Evolutionary conservation across 2,113 vertebrate genomes (phyloP).

Genomic region (Pavo muticus): DNA sequence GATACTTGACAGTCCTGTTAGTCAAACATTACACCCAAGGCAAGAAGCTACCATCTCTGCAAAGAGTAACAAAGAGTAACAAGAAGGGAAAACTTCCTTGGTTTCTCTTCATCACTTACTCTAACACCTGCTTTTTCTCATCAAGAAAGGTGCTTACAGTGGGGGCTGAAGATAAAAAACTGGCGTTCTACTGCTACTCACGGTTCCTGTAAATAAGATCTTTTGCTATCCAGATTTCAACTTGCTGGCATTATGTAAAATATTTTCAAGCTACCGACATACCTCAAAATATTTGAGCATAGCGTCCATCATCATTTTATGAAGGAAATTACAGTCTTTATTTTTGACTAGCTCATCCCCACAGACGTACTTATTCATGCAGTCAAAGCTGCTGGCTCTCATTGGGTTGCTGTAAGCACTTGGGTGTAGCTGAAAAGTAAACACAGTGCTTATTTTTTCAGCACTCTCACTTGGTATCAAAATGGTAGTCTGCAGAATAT

Average conservation of each 20-base stretch:
- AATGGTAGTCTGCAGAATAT: not conserved
- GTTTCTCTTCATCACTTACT: not conserved
- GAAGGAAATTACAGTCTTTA: conserved; percentile 80
- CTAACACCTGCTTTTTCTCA: not conserved
- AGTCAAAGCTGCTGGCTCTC: conserved; percentile 81
- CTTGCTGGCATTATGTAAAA: not conserved
- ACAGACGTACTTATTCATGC: conserved; percentile 83
- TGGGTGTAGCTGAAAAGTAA: conserved; percentile 76
- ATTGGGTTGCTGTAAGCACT: conserved; percentile 72
- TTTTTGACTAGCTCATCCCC: conserved; percentile 82
- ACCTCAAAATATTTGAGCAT: conserved; percentile 83
- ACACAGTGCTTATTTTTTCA: not conserved
- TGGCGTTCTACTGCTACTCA: not conserved
- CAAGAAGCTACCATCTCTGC: not conserved
- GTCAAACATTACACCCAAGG: not conserved
- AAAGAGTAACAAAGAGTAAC: not conserved
- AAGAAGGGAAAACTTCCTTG: not conserved
- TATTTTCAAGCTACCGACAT: not conserved
- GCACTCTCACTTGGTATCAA: not conserved
- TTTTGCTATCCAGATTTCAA: not conserved
- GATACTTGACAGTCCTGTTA: not conserved
- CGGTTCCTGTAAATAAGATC: not conserved
- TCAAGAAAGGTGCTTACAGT: not conserved
- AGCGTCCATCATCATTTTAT: conserved; percentile 76
- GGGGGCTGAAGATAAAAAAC: not conserved